These are phyloP conservation scores for Sebastes ruberrimus DNA, from an alignment of 2,797 vertebrate species.

Conservation along the genomic window DNA sequence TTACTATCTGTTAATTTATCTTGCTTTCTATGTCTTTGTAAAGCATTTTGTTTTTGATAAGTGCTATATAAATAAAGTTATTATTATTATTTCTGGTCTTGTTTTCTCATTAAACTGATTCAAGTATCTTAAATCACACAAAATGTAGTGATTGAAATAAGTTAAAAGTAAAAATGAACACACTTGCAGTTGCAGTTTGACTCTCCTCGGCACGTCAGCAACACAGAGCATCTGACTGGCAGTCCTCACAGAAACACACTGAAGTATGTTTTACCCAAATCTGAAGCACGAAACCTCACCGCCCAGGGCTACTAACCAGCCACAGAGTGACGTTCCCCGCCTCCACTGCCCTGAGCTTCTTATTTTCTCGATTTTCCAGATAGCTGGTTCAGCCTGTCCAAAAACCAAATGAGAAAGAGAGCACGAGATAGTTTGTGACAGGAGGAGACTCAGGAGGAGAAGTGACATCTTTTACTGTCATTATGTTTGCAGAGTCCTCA, in stretches of 20 bases:
- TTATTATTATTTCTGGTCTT: background rate
- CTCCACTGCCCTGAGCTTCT: constrained; percentile 31
- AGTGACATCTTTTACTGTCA: constrained; percentile 37
- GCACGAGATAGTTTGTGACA: constrained; percentile 33
- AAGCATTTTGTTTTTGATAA: background rate
- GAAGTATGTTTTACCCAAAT: constrained; percentile 19
- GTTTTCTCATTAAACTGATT: background rate
- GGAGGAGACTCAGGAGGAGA: constrained; percentile 11
- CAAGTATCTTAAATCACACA: background rate
- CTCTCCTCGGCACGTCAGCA: background rate
- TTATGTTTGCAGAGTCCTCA: constrained; percentile 46
- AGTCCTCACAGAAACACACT: background rate
- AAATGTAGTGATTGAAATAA: background rate
- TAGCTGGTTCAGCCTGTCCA: constrained; percentile 55
- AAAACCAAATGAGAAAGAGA: constrained; percentile 15
- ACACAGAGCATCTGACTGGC: background rate
- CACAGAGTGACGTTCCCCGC: constrained; percentile 22
- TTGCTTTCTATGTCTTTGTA: background rate
- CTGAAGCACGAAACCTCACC: constrained; percentile 28
- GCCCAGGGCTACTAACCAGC: constrained; percentile 29
- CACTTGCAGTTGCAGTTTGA: background rate
- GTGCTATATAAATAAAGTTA: background rate
- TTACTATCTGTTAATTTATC: background rate
- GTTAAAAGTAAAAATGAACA: background rate
- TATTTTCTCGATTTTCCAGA: constrained; percentile 69